phyloP scores from a whole-genome alignment of 2,888 invertebrate genomes.

The Melipona beecheii region DNA sequence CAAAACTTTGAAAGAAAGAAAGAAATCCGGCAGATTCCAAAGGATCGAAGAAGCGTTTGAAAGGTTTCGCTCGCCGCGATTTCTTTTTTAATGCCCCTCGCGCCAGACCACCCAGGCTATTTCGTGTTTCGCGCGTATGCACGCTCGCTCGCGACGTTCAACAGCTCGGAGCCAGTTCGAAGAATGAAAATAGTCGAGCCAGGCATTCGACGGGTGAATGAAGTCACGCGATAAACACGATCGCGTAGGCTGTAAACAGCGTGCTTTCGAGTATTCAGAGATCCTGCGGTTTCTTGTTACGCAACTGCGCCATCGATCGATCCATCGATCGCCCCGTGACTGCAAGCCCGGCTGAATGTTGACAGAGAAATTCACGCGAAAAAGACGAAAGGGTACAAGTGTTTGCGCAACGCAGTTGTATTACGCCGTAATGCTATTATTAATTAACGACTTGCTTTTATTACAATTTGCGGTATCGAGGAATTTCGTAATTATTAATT shows the following conservation, averaged over 20 bases:
- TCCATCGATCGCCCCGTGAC: constrained; percentile 6
- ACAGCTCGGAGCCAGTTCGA: constrained; percentile 42
- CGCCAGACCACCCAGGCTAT: constrained; percentile 51
- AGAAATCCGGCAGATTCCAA: background rate
- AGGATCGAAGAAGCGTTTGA: constrained; percentile 23
- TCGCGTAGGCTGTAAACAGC: constrained; percentile 55
- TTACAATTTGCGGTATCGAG: too few relatives aligned
- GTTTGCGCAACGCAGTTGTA: background rate
- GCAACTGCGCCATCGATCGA: constrained; percentile 41
- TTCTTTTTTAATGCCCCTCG: constrained; percentile 35
- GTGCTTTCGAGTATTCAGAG: constrained; percentile 61
- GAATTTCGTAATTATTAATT: too few relatives aligned
- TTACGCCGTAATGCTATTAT: too few relatives aligned
- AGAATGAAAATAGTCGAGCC: constrained; percentile 59
- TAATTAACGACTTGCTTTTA: too few relatives aligned
- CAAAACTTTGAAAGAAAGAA: too few relatives aligned
- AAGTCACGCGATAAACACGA: constrained; percentile 62
- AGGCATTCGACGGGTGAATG: constrained; percentile 51
- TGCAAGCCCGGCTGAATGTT: too few relatives aligned
- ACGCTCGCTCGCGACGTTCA: constrained; percentile 11
- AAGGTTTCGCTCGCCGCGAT: background rate
- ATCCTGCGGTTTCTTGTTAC: constrained; percentile 61
- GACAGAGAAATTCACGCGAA: background rate
- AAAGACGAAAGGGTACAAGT: background rate
- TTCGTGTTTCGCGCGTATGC: constrained; percentile 28